Conservation (phyloP, 2,888 invertebrate genomes). For the Azorinus chamasolen region DNA sequence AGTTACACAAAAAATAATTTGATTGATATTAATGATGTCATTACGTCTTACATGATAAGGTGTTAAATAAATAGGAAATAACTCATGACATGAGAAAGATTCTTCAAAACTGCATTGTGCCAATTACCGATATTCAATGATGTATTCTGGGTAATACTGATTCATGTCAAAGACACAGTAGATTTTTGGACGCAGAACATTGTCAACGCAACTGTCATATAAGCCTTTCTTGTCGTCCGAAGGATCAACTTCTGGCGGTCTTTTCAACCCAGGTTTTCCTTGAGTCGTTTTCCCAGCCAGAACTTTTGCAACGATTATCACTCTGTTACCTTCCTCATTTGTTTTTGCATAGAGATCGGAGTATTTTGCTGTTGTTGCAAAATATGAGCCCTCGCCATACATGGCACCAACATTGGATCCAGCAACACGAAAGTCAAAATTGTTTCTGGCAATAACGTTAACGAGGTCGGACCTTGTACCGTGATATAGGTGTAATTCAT, state of each 20-base stretch:
- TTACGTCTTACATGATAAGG: too few species aligned
- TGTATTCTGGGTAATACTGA: slow-evolving; percentile 79
- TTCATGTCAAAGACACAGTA: slow-evolving; percentile 77
- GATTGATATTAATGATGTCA: too few species aligned
- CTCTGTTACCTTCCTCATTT: slow-evolving; percentile 39
- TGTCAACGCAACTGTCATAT: slow-evolving; percentile 75
- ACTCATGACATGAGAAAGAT: too few species aligned
- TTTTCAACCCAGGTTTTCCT: slow-evolving; percentile 87
- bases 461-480: slow-evolving; percentile 63
- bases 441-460: slow-evolving; percentile 64
- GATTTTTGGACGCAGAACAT: slow-evolving; percentile 68
- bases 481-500: slow-evolving; percentile 67
- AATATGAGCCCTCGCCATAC: slow-evolving; percentile 64
- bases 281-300: slow-evolving; percentile 40
- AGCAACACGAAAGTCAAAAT: slow-evolving; percentile 71
- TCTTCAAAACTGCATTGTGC: too few species aligned
- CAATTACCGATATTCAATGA: too few species aligned
- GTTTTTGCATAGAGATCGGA: slow-evolving; percentile 55
- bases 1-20: too few species aligned
- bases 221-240: too few species aligned
- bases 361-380: slow-evolving; percentile 59
- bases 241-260: slow-evolving; percentile 56
- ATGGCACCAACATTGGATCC: slow-evolving; percentile 64
- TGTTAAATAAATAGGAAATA: too few species aligned
- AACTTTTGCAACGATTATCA: slow-evolving; percentile 65